phyloP scores from a whole-genome alignment of 2,113 vertebrate species.

The Labeo rohita region DNA sequence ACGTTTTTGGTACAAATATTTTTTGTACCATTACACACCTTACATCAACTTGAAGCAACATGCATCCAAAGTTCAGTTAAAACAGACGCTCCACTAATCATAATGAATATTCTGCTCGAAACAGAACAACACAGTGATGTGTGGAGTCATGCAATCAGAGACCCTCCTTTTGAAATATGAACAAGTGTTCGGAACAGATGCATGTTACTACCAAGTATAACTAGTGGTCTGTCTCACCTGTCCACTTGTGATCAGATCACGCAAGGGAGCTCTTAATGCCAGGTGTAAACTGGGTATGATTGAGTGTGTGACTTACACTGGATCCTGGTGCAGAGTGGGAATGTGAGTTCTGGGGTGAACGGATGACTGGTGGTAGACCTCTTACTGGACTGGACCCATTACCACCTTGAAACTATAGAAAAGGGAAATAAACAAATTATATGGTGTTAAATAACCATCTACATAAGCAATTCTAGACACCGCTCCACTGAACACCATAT shows the following conservation, averaged over 20 bases:
- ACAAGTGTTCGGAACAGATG: not conserved
- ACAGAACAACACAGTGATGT: not conserved
- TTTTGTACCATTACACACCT: not conserved
- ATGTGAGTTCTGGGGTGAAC: slow-evolving; percentile 97
- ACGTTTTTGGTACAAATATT: not conserved
- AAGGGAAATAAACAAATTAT: not conserved
- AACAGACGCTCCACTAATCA: not conserved
- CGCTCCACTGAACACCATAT: not conserved
- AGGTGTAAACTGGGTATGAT: not conserved
- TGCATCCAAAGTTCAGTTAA: not conserved
- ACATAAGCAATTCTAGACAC: not conserved
- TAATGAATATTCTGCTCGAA: not conserved
- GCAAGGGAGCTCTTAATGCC: not conserved
- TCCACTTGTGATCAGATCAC: not conserved
- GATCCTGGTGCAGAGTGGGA: slow-evolving; percentile 93
- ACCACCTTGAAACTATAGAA: slow-evolving; percentile 90
- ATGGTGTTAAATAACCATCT: not conserved
- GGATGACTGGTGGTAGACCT: slow-evolving; percentile 89
- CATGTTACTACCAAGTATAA: not conserved
- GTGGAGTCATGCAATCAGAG: not conserved
- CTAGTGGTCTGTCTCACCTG: not conserved
- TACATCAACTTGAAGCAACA: not conserved
- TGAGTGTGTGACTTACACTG: slow-evolving; percentile 79
- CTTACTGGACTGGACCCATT: slow-evolving; percentile 97
- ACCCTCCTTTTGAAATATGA: not conserved